Evolutionary conservation across 2,888 invertebrate species (phyloP).

Genomic region (Xestia ashworthii): DNA sequence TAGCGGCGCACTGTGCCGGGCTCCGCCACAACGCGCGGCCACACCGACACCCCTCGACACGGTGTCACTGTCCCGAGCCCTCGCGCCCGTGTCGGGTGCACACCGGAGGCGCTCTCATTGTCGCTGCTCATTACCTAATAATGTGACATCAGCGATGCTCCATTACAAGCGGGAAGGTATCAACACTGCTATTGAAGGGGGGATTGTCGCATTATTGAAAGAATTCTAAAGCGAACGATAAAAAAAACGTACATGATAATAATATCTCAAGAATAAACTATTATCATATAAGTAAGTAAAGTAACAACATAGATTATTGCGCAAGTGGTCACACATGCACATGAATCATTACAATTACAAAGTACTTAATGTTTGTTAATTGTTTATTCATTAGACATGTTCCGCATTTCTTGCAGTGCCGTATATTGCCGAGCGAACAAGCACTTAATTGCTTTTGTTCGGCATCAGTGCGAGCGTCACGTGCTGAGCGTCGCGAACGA

Average conservation of each 20-base stretch:
- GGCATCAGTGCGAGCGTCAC: conserved; percentile 33
- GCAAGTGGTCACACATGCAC: background rate
- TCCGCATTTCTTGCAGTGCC: conserved; percentile 36
- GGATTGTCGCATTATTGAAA: conserved; percentile 6
- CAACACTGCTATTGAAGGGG: conserved; percentile 23
- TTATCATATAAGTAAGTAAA: background rate
- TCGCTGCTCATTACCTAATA: conserved; percentile 68
- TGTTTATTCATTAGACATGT: conserved; percentile 40
- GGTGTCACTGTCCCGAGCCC: conserved; percentile 15
- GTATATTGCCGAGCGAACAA: conserved; percentile 37
- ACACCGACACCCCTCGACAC: conserved; percentile 29
- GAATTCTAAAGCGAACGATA: background rate
- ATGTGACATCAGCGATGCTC: conserved; percentile 66
- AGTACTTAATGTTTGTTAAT: conserved; percentile 12
- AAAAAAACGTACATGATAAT: background rate
- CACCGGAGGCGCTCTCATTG: conserved; percentile 55
- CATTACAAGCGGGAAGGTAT: conserved; percentile 50
- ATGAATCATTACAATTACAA: conserved; percentile 25
- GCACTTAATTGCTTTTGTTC: conserved; percentile 29
- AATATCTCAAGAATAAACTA: background rate
- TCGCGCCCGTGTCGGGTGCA: background rate
- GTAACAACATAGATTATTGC: background rate
- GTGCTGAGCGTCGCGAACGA: conserved; percentile 55
- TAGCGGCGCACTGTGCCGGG: conserved; percentile 1
- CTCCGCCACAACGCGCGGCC: background rate